A percentile compares a stretch with the other conserved stretches of the same genome.
Evolutionary conservation across 2,113 vertebrate species (phyloP).

Genomic region (Pollachius pollachius): DNA sequence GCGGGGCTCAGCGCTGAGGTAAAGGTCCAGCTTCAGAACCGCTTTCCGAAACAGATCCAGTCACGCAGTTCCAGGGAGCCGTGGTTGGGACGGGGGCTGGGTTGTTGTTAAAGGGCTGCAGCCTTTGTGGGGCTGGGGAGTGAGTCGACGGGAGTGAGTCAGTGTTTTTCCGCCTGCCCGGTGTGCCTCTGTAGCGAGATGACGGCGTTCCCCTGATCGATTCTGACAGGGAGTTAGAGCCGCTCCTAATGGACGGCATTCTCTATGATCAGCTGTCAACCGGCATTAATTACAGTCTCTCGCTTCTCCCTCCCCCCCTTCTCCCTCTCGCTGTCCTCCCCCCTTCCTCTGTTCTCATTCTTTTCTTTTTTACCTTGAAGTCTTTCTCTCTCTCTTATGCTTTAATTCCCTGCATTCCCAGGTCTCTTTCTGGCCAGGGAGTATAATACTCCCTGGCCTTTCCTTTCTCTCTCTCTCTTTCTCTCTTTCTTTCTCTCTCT

Average conservation of each 20-base stretch:
- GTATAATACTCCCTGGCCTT: too few relatives aligned
- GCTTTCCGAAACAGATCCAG: constrained; percentile 27
- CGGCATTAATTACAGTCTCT: constrained; percentile 66
- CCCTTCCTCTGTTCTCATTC: too few relatives aligned
- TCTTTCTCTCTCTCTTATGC: neutral
- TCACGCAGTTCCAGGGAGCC: constrained; percentile 39
- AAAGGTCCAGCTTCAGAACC: constrained; percentile 17
- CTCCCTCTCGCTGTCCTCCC: neutral
- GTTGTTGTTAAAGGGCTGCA: constrained; percentile 53
- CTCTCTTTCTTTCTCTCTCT: too few relatives aligned
- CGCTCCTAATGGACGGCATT: constrained; percentile 68
- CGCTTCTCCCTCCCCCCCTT: constrained; percentile 48
- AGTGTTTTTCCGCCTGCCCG: constrained; percentile 58
- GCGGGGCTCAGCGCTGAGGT: neutral
- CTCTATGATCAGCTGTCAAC: constrained; percentile 69
- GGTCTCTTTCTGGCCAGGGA: too few relatives aligned
- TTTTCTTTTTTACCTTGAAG: neutral
- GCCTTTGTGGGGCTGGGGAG: constrained; percentile 54
- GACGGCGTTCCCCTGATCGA: constrained; percentile 65
- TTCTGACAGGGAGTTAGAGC: constrained; percentile 68
- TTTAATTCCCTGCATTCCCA: too few relatives aligned
- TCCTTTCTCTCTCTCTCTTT: too few relatives aligned
- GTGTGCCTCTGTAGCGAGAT: constrained; percentile 70
- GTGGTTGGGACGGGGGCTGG: constrained; percentile 21
- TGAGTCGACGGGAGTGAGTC: constrained; percentile 29